Evolutionary conservation across 2,888 invertebrate species (phyloP), one percentile per base, ranked within the genome.

Genomic region (Epirrhoe alternata): DNA sequence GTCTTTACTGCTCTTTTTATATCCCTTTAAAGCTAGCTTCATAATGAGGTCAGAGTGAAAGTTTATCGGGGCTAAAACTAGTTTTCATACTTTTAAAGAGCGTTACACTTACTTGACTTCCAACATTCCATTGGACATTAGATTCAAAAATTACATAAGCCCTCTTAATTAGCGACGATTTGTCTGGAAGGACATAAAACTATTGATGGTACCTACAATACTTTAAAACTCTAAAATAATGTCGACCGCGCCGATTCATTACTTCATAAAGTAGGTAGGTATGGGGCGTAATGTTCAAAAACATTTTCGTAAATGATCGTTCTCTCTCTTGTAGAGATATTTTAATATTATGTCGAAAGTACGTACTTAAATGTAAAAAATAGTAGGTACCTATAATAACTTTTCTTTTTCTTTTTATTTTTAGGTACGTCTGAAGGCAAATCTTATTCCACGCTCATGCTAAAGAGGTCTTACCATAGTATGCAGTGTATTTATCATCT

Each of bases 71-170:
- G 24, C 2, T 24, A 38, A 59, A 33, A 33, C 33, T 57, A 57
- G 47, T 57, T 64, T 38, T 14, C 38, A 62, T 62, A 50, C 49
- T 49, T 56, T 33, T 62, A 52, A 52, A 42, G 38, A 59, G 38
- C 38, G 58, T 51, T 53, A 65, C 65, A 51, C 51, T 56, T 56
- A 52, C 16, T 51, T 63, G 42, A 56, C 62, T 52, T 14, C 14
- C 31, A 42, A 42, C 30, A 53, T 31, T n/a, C 53, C 52, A 52
- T 16, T 45, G 16, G 42, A 51, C 30, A 51, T 59, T 51, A 59
- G 8, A 42, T 51, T 35, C 35, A 17, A 47, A 50, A 14, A 49
- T 10, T 50, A 50, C 7, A 31, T 38, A 12, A 24, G 38, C 12
- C 38, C 10, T 38, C 38, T 42, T 42, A 12, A 42, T 42, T 1